phyloP scores from a whole-genome alignment of 2,113 vertebrate species.

The Rhinichthys klamathensis region DNA sequence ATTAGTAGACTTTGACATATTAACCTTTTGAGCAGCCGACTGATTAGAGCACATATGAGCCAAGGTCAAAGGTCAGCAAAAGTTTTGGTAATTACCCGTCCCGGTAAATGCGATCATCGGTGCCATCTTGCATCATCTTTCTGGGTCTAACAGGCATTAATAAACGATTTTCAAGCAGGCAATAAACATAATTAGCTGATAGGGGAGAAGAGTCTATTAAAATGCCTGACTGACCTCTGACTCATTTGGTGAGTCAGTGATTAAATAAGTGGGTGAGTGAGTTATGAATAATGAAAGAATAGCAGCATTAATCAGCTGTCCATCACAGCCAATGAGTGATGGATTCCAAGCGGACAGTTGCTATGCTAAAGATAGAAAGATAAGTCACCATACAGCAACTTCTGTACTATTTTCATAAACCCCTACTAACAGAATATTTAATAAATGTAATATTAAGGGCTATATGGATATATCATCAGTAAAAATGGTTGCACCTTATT shows the following conservation, averaged over 20 bases:
- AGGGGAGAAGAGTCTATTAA: slow-evolving; percentile 31
- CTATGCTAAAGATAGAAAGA: slow-evolving; percentile 11
- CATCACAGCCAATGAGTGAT: slow-evolving; percentile 8
- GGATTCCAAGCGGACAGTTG: slow-evolving; percentile 2
- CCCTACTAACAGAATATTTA: neutral
- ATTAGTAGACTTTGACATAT: slow-evolving; percentile 32
- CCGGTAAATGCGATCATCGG: slow-evolving; percentile 4
- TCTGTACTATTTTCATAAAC: neutral
- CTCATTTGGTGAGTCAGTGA: slow-evolving; percentile 35
- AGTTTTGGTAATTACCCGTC: slow-evolving; percentile 33
- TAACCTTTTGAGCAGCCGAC: slow-evolving; percentile 20
- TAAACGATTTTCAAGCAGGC: slow-evolving; percentile 31
- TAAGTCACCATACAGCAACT: neutral
- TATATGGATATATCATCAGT: too few species aligned
- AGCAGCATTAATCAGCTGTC: slow-evolving; percentile 26
- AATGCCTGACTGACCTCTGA: slow-evolving; percentile 38
- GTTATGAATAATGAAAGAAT: slow-evolving; percentile 38
- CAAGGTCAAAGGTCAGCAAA: slow-evolving; percentile 38
- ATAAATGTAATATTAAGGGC: too few species aligned
- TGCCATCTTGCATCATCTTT: slow-evolving; percentile 40
- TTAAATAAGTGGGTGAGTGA: slow-evolving; percentile 31
- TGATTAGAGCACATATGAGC: slow-evolving; percentile 20
- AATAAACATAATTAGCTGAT: slow-evolving; percentile 30
- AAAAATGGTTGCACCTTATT: too few species aligned
- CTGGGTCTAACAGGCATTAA: slow-evolving; percentile 37